Conservation (phyloP, 2,888 invertebrate genomes). For the Dendrolimus pini region DNA sequence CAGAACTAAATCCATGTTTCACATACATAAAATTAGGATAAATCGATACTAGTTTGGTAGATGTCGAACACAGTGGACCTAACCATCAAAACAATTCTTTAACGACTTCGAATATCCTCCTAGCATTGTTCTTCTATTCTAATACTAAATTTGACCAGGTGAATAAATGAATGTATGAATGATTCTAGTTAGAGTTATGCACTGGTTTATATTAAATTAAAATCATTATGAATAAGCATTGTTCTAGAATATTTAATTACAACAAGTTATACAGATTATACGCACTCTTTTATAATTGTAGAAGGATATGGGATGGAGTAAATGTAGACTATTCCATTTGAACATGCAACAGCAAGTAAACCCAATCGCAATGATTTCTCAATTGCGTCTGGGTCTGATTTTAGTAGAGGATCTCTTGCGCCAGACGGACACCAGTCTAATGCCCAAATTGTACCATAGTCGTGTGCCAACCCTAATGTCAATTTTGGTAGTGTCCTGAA, state of each 20-base stretch:
- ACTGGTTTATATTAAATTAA: too few species aligned
- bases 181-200: too few species aligned
- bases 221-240: too few species aligned
- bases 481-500: slow-evolving; percentile 45
- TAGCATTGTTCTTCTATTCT: too few species aligned
- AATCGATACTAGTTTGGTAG: too few species aligned
- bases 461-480: slow-evolving; percentile 77
- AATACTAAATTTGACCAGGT: too few species aligned
- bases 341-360: slow-evolving; percentile 81
- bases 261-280: slow-evolving; percentile 3
- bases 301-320: slow-evolving; percentile 75
- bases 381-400: slow-evolving; percentile 2
- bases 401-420: slow-evolving; percentile 58
- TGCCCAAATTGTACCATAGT: slow-evolving; percentile 80
- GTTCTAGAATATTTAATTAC: not conserved
- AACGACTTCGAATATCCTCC: too few species aligned
- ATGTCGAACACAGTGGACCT: too few species aligned
- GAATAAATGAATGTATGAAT: too few species aligned
- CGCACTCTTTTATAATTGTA: slow-evolving; percentile 34
- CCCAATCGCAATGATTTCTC: slow-evolving; percentile 68
- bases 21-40: too few species aligned
- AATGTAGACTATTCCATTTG: slow-evolving; percentile 79
- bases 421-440: slow-evolving; percentile 89
- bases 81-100: too few species aligned
- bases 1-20: too few species aligned